Evolutionary conservation across 2,797 vertebrate species (phyloP), one percentile per base, ranked within the genome.

Genomic region (Protonibea diacanthus): DNA sequence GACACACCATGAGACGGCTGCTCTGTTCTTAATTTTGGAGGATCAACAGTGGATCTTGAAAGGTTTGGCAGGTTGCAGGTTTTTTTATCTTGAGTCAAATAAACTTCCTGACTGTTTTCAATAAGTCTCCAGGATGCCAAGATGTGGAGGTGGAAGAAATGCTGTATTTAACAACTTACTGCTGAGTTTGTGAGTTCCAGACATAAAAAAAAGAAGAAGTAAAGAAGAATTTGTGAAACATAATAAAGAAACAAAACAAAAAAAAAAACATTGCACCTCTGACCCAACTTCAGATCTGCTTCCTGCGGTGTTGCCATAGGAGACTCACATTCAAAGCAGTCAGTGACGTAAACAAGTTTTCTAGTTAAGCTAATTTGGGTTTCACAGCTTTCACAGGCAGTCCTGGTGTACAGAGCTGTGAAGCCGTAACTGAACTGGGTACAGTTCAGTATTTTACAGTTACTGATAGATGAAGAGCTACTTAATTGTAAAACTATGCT

Each of bases 261-360:
- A 27, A 27, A 27, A 3, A 40, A 4, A 10, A 15, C 12, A 8
- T 57, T 14, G 52, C n/a, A 12, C 27, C 21, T 25, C 38, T 3
- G 51, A 63, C 6, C 55, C 38, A 8, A 2, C 47, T 15, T 40
- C 21, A 33, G 49, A 21, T 42, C 33, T 7, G 49, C 10, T 53
- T 78, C 71, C 74, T 18, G 74, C 21, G 0, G 57, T 0, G 70
- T 53, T 81, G 62, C 78, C 62, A 63, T 47, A 76, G 63, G 20
- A 68, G 45, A 44, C 15, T 47, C 38, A 2, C 40, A 21, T 18
- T 42, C 5, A 1, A 15, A n/a, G 42, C 42, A 61, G 48, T 49
- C 9, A 12, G 2, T 51, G 48, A 55, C 29, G 2, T 51, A 6
- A 18, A 10, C 6, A 3, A 4, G 5, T 7, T 48, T 60, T 52